phyloP scores from a whole-genome alignment of 2,113 vertebrate genomes.

The Isichthys henryi region DNA sequence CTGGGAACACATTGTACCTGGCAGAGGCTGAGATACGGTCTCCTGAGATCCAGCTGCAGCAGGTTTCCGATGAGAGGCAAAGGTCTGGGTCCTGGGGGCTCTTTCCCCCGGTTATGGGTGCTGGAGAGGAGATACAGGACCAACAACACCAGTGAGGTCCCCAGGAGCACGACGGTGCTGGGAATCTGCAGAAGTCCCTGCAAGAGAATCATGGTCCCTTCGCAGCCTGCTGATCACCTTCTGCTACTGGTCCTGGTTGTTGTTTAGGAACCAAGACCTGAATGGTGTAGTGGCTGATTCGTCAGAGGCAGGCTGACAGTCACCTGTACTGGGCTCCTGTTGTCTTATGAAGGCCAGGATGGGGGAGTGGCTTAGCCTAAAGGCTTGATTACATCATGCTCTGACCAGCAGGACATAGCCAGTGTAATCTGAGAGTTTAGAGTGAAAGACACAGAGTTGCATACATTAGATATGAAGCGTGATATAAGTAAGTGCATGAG shows the following conservation, averaged over 20 bases:
- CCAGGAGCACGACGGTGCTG: slow-evolving; percentile 35
- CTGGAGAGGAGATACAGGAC: slow-evolving; percentile 31
- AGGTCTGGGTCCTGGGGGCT: slow-evolving; percentile 52
- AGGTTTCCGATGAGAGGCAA: slow-evolving; percentile 52
- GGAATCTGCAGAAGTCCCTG: slow-evolving; percentile 25
- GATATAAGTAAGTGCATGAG: background rate
- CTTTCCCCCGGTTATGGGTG: background rate
- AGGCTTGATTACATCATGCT: background rate
- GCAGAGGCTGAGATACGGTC: slow-evolving; percentile 31
- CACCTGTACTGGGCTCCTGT: background rate
- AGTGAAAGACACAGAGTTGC: background rate
- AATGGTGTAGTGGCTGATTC: background rate
- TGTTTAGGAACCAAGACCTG: background rate
- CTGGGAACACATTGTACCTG: slow-evolving; percentile 32
- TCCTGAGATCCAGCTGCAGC: slow-evolving; percentile 47
- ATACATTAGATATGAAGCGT: background rate
- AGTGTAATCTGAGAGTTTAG: background rate
- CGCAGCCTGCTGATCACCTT: background rate
- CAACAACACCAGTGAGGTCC: slow-evolving; percentile 31
- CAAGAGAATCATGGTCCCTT: slow-evolving; percentile 32
- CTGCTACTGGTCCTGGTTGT: background rate
- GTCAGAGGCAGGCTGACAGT: background rate
- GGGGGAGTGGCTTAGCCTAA: background rate
- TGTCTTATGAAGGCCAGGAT: background rate
- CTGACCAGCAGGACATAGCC: background rate